Base-by-base conservation (phyloP, 2,888 invertebrate species). In the Incurvaria masculella region DNA sequence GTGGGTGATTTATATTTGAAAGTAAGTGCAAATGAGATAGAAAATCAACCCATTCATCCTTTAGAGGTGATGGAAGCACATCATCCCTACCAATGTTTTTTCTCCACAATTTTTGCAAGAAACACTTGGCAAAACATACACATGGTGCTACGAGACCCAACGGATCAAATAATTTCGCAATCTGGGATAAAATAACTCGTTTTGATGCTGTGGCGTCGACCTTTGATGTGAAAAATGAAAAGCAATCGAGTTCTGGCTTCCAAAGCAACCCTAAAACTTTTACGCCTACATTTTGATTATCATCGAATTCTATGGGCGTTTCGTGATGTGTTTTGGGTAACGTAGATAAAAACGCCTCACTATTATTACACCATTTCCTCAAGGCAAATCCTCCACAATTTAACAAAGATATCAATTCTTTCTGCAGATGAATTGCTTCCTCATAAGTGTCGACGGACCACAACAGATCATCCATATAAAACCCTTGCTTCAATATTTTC, bases 141-240 rank as follows among this genome's bases (percentile, higher is more conserved):
- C 46, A 46, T 5, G 54, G 51, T 4, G 51, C 26, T 27, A 54
- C 27, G 10, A 46, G 52, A 8, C 49, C 49, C 23, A 50, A 39
- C 11, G 54, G 50, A 21, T 53, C 51, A 40, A 50, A 53, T 1
- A 54, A 21, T 14, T 46, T 41, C 4, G 52, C 26, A n/a, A 50
- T 42, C 11, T 33, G 33, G 14, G 11, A 14, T 4, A 52, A 43
- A 16, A 50, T 23, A 2, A 26, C 27, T 26, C 46, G 43, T 39
- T 51, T 51, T 4, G 51, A 49, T 1, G 14, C 8, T 4, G 26
- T 8, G 21, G 38, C 8, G 14, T 33, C 33, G 14, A 14, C 14
- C 8, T 6, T 33, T 8, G 3, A 14, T 8, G 17, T 20, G 18
- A 27, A 42, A 11, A 46, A 49, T 33, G 47, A 44, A 14, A 51